A percentile compares a stretch with the other conserved stretches of the same genome.
These are phyloP conservation scores for Brenthis ino DNA, from an alignment of 2,888 invertebrate genomes.

Conservation along the genomic window DNA sequence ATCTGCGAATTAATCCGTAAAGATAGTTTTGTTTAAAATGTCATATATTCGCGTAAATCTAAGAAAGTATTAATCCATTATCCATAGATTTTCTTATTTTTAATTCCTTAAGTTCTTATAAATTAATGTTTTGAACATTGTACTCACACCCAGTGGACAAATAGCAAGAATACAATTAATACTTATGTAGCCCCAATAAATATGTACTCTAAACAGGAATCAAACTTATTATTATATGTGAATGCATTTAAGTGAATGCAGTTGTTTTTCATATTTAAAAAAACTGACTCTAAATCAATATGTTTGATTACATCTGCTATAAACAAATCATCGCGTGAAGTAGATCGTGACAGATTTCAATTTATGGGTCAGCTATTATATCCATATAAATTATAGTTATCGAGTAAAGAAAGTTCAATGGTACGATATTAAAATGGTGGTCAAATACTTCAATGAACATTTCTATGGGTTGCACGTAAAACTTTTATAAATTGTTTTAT, in stretches of 20 bases:
- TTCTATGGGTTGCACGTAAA: no score
- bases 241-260: no score
- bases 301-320: conserved; percentile 21
- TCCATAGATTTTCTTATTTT: no score
- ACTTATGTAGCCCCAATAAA: no score
- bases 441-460: not conserved
- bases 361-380: conserved; percentile 71
- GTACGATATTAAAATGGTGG: conserved; percentile 29
- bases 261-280: no score
- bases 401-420: conserved; percentile 53
- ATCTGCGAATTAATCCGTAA: no score
- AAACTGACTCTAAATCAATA: not conserved
- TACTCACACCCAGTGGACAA: no score
- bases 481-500: no score
- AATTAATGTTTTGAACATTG: not conserved
- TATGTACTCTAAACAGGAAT: not conserved
- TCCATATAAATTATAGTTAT: conserved; percentile 46
- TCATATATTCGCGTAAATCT: no score
- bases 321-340: conserved; percentile 58
- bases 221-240: not conserved
- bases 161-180: no score
- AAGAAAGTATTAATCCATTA: no score
- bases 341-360: conserved; percentile 76
- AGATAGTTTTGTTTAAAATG: no score
- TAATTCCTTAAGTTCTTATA: not conserved